Evolutionary conservation across 2,797 vertebrate species (phyloP).

Genomic region (Hippocampus kuda): DNA sequence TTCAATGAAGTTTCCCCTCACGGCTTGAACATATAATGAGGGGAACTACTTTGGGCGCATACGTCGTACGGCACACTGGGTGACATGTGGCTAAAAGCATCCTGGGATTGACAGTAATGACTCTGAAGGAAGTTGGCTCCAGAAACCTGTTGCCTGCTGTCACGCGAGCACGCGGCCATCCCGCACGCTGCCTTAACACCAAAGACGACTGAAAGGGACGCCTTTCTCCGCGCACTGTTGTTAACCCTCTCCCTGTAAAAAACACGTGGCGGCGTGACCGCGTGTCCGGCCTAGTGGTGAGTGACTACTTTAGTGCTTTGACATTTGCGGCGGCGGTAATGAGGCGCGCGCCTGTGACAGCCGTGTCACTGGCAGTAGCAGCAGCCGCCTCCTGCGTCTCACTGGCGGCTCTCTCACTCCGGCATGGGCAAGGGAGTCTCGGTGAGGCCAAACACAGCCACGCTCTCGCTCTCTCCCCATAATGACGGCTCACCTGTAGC

Average conservation of each 20-base stretch:
- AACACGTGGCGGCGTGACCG: conserved; percentile 50
- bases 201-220: background rate
- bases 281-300: conserved; percentile 61
- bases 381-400: conserved; percentile 48
- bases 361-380: conserved; percentile 65
- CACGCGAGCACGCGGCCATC: conserved; percentile 45
- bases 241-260: conserved; percentile 52
- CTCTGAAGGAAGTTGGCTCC: conserved; percentile 51
- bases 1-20: conserved; percentile 9
- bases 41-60: conserved; percentile 21
- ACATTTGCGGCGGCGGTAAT: conserved; percentile 74
- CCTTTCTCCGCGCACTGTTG: conserved; percentile 18
- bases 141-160: conserved; percentile 48
- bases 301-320: conserved; percentile 73
- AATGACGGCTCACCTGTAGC: conserved; percentile 63
- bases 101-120: conserved; percentile 52
- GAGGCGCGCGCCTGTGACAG: conserved; percentile 71
- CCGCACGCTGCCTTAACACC: conserved; percentile 20
- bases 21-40: conserved; percentile 15
- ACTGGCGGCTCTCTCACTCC: conserved; percentile 9
- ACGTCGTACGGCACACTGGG: conserved; percentile 11
- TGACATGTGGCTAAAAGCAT: conserved; percentile 22
- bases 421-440: background rate
- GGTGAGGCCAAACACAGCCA: conserved; percentile 37
- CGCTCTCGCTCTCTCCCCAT: conserved; percentile 35